Evolutionary conservation across 2,113 vertebrate species (phyloP).

Genomic region (Lutjanus erythropterus): DNA sequence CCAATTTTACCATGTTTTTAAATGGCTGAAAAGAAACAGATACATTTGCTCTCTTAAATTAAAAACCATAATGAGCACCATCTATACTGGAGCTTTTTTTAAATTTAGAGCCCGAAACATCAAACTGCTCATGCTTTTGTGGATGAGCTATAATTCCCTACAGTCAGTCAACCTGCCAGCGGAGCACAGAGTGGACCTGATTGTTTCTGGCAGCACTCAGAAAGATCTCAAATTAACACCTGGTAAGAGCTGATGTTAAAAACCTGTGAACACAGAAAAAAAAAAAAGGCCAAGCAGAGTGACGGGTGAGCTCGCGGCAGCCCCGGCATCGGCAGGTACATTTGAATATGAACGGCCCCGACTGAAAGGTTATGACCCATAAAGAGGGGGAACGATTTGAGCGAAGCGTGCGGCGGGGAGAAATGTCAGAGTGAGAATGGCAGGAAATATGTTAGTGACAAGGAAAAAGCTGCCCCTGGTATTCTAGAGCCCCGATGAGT

Average conservation of each 20-base stretch:
- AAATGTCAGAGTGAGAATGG: conserved; percentile 87
- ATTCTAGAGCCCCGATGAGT: conserved; percentile 88
- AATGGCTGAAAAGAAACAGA: neutral
- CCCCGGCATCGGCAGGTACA: conserved; percentile 56
- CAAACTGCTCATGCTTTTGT: conserved; percentile 12
- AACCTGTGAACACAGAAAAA: conserved; percentile 19
- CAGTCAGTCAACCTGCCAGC: conserved; percentile 35
- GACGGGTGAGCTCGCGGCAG: conserved; percentile 36
- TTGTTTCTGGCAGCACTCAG: conserved; percentile 58
- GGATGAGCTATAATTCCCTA: conserved; percentile 18
- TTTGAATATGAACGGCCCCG: conserved; percentile 75
- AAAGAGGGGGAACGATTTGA: conserved; percentile 71
- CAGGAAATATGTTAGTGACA: conserved; percentile 88
- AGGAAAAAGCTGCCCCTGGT: conserved; percentile 96
- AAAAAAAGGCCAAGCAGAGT: conserved; percentile 29
- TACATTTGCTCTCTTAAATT: neutral
- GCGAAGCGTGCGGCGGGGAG: conserved; percentile 62
- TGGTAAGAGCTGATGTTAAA: conserved; percentile 39
- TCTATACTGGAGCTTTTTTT: neutral
- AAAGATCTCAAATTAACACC: conserved; percentile 66
- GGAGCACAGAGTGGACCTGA: conserved; percentile 37
- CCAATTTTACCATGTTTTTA: neutral
- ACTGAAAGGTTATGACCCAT: conserved; percentile 81
- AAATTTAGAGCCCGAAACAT: conserved; percentile 9
- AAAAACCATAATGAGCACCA: neutral